Evolutionary conservation across 2,888 invertebrate species (phyloP).

Genomic region (Diadegma fenestrale): DNA sequence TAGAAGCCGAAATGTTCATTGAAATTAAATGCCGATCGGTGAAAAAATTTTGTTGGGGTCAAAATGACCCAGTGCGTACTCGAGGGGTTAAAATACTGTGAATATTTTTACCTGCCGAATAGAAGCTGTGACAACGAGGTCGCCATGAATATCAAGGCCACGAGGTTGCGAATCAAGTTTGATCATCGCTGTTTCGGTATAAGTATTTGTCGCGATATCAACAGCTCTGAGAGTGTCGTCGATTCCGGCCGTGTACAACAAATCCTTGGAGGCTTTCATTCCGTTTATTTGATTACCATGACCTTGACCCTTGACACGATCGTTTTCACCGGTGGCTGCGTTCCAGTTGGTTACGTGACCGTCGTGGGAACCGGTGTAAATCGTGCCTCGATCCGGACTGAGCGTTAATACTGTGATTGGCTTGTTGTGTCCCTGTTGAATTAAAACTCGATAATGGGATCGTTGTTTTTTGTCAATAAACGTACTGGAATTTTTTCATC

Average conservation of each 20-base stretch:
- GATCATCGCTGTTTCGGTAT: slow-evolving; percentile 88
- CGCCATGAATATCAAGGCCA: slow-evolving; percentile 91
- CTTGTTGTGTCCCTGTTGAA: slow-evolving; percentile 95
- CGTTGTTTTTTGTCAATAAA: not conserved
- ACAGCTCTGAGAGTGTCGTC: slow-evolving; percentile 93
- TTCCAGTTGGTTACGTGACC: slow-evolving; percentile 95
- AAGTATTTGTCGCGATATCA: slow-evolving; percentile 86
- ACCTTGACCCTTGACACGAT: slow-evolving; percentile 92
- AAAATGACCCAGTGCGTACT: no score
- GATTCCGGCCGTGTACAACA: slow-evolving; percentile 95
- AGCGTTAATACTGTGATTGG: slow-evolving; percentile 96
- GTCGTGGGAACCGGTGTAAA: slow-evolving; percentile 97
- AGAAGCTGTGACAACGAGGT: slow-evolving; percentile 92
- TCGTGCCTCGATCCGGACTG: slow-evolving; percentile 90
- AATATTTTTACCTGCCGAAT: slow-evolving; percentile 91
- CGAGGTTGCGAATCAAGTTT: slow-evolving; percentile 96
- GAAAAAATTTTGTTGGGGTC: no score
- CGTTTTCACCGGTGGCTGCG: slow-evolving; percentile 93
- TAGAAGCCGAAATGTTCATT: no score
- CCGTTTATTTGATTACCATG: slow-evolving; percentile 98
- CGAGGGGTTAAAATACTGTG: not conserved
- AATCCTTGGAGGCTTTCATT: slow-evolving; percentile 90
- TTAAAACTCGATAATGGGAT: not conserved
- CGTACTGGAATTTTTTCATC: not conserved
- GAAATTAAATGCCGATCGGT: no score